Evolutionary conservation across 2,113 vertebrate species (phyloP), one percentile per base, ranked within the genome.

Genomic region (Ictalurus furcatus): DNA sequence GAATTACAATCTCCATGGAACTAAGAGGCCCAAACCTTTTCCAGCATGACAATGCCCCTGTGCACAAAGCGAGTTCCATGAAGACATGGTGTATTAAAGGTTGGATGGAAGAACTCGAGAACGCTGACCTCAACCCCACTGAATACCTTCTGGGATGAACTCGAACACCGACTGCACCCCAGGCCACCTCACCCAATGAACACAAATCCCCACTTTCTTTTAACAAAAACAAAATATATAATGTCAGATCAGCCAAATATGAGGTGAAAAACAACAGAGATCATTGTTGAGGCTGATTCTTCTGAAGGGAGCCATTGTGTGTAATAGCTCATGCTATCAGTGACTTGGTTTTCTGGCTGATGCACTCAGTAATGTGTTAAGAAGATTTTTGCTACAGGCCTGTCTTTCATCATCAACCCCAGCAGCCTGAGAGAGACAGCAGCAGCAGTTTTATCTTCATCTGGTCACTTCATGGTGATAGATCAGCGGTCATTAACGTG

Each of bases 361-460:
- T 73, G 52, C 59, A 73, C 4, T 44, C 34, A 59, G 54, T 73
- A n/a, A 83, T 88, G 65, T n/a, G 16, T 87, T 52, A 21, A 48
- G 40, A 48, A 80, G 76, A n/a, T 6, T 6, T 19, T 12, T 30
- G 63, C 58, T 44, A 25, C 11, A 25, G 28, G 56, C 37, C 25
- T 30, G 67, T 14, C 25, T 59, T 59, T 52, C 37, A 84, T 76
- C 81, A 37, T 58, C 69, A 56, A 16, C 23, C 61, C 44, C 65
- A 59, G 67, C 37, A 84, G 40, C 40, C 65, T 59, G 40, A 23
- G 21, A 37, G n/a, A 52, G 76, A 69, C 78, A n/a, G 67, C 87
- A 30, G 30, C 30, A 74, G 54, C 54, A 84, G 67, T 59, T 88
- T 84, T 76, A 21, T 88, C 81, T 88, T 84, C 56, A 76, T 88